A percentile compares a stretch with the other conserved stretches of the same genome.
Conservation (phyloP, 2,113 vertebrate genomes). For the Pygoscelis antarcticus region DNA sequence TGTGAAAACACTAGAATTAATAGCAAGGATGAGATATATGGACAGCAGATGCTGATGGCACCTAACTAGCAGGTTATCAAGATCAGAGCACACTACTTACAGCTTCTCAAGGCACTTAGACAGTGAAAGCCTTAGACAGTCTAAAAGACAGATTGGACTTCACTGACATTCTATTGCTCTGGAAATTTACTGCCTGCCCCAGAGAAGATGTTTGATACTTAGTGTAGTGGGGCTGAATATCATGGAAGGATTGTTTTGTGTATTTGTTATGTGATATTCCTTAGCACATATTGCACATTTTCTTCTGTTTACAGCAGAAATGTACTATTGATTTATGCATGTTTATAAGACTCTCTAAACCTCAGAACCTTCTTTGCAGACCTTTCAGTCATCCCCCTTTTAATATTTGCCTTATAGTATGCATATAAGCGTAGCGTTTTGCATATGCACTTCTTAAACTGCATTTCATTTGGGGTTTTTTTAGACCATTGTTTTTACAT, state of each 20-base stretch:
- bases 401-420: neutral
- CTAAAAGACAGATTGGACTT: neutral
- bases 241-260: neutral
- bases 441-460: neutral
- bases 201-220: neutral
- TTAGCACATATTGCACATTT: neutral
- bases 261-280: neutral
- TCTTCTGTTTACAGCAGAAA: neutral
- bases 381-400: neutral
- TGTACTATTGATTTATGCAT: neutral
- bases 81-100: neutral
- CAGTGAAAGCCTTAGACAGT: neutral
- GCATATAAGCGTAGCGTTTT: neutral
- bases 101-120: neutral
- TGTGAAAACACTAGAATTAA: neutral
- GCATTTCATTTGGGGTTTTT: neutral
- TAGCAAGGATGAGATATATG: neutral
- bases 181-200: neutral
- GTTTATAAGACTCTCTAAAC: neutral
- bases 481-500: neutral
- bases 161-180: neutral
- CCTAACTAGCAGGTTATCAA: neutral
- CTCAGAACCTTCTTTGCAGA: neutral
- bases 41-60: neutral
- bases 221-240: neutral